phyloP scores from a whole-genome alignment of 2,888 invertebrate species.

The Lycia hirtaria region DNA sequence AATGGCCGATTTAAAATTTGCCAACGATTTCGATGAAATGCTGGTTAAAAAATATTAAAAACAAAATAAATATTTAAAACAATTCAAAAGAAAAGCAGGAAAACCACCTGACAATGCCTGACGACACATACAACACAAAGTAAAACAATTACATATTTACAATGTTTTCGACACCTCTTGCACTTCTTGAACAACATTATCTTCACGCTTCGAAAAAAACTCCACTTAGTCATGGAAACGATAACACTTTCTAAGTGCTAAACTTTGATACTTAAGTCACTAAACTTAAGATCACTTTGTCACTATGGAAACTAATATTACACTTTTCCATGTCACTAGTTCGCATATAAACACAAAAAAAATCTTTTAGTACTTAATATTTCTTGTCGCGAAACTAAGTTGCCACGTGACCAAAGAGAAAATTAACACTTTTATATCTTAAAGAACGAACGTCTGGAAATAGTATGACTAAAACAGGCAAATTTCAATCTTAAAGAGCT shows the following conservation, averaged over 20 bases:
- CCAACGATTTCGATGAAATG: too few relatives aligned
- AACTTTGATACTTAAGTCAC: too few relatives aligned
- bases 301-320: background rate
- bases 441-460: too few relatives aligned
- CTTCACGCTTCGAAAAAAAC: background rate
- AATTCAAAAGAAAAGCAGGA: background rate
- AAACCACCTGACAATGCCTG: background rate
- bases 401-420: too few relatives aligned
- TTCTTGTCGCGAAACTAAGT: background rate
- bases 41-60: too few relatives aligned
- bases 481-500: too few relatives aligned
- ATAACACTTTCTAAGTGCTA: too few relatives aligned
- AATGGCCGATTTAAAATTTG: too few relatives aligned
- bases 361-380: background rate
- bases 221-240: background rate
- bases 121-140: background rate
- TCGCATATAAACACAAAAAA: background rate
- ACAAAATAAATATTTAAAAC: background rate
- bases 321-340: too few relatives aligned
- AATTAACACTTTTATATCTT: too few relatives aligned
- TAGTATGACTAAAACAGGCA: too few relatives aligned
- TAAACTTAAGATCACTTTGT: too few relatives aligned
- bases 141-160: constrained; percentile 57
- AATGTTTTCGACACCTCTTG: constrained; percentile 71
- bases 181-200: constrained; percentile 75